Evolutionary conservation across 2,797 vertebrate genomes (phyloP), one percentile per base, ranked within the genome.

Genomic region (Hozukius guyotensis): DNA sequence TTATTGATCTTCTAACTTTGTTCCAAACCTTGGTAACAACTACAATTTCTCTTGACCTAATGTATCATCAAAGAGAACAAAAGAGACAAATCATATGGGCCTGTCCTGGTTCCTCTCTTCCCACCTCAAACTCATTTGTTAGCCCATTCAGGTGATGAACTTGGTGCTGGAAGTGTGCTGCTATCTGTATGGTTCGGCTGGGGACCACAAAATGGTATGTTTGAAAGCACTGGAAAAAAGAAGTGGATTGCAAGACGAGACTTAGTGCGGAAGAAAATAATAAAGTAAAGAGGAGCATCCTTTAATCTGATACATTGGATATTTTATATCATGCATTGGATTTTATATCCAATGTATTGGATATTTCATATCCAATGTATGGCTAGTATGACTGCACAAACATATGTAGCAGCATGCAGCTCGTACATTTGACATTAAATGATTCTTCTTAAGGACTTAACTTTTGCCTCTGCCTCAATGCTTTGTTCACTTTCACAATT

Each of bases 1-100:
- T 24, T 81, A 75, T 84, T 79, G 77, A 88, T 86, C 64, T n/a
- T 10, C 42, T 60, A 36, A 77, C 71, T 78, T 53, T 63, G 79
- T 42, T 77, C 66, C 42, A 66, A 55, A 62, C 66, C 63, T 42
- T 2, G 5, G 60, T 42, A 77, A 72, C 70, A 79, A 56, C 61
- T 56, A 31, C 4, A 65, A 72, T 59, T 62, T 73, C 66, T 63
- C 72, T 27, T 72, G 61, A 82, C 29, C 65, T 52, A 11, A 55
- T 72, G 62, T 71, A 75, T 74, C 71, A 80, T 75, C 32, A 42
- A 59, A 71, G 13, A 46, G 31, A 69, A 67, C 59, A 79, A 75
- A 63, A 34, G 38, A 31, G 55, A 42, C 55, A 64, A 78, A 56
- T 65, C 13, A 38, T 11, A 53, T 24, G 38, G 16, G n/a, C 34